Base-by-base conservation (phyloP, 2,113 vertebrate species). In the Nerophis lumbriciformis region DNA sequence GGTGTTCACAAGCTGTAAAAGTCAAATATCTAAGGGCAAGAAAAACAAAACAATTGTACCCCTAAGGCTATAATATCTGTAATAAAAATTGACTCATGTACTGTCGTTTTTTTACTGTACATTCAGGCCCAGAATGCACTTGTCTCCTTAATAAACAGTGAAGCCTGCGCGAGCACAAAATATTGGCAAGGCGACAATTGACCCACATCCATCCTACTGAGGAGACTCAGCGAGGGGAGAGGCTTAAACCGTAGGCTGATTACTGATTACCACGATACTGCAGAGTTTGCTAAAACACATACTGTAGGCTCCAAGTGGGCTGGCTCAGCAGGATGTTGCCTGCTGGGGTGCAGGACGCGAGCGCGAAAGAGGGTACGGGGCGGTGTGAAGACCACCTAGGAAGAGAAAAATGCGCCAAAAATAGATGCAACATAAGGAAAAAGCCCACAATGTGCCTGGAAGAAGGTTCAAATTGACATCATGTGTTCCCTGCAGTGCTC, bases 161-260 rank as follows among this genome's bases (percentile, higher is more conserved):
- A 56, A n/a, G 54, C 8, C 37, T 19, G 37, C 48, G 48, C 65
- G 50, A 66, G 53, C 11, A 42, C 65, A 57, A 62, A 12, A 37
- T 19, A 45, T 28, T 48, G 59, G 39, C 15, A 47, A n/a, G 39
- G n/a, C 15, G 53, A 70, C 71, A 61, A 60, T 55, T 5, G 48
- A 39, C 64, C 39, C 55, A 37, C 21, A 55, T 73, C 65, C 42
- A 16, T 70, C 45, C 52, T 53, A 64, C 66, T 56, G 71, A 69
- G 70, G 52, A 80, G 69, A 44, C 28, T 0, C 13, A 61, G 57
- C 57, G 50, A 54, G 37, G 53, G 47, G 76, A 79, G 59, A 74
- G 70, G 85, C 81, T 85, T 84, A 87, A 66, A 72, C 75, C 53
- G 80, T 84, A 83, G 85, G 83, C 85, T 87, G 85, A 88, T 86